These are phyloP conservation scores for Apamea anceps DNA, from an alignment of 2,888 invertebrate species.

Conservation along the genomic window DNA sequence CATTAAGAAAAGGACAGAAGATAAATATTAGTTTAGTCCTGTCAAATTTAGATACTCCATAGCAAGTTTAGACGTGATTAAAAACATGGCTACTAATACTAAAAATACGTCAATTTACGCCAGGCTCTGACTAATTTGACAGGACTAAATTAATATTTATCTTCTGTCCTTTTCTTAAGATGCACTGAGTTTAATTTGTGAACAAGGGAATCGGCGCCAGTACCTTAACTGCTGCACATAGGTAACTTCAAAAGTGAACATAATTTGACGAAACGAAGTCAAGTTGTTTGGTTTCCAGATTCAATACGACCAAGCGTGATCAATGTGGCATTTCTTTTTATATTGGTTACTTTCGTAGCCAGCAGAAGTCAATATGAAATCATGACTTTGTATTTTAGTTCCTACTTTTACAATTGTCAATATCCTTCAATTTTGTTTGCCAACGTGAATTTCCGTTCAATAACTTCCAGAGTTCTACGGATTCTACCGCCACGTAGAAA, in stretches of 20 bases:
- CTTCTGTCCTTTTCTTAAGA: no score
- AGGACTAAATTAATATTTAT: no score
- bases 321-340: neutral
- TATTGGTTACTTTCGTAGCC: neutral
- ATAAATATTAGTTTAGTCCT: no score
- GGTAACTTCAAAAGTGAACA: neutral
- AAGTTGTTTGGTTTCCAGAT: conserved; percentile 29
- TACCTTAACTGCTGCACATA: no score
- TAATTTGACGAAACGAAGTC: conserved; percentile 17
- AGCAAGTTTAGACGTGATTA: no score
- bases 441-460: conserved; percentile 5
- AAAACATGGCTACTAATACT: no score
- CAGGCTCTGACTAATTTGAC: no score
- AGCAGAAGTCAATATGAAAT: conserved; percentile 5
- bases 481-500: neutral
- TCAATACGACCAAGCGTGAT: conserved; percentile 22
- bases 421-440: neutral
- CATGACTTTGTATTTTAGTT: neutral
- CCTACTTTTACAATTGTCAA: neutral
- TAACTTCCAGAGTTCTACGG: neutral
- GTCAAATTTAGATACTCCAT: no score
- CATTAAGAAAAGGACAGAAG: no score
- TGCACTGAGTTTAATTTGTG: no score
- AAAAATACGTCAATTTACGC: no score
- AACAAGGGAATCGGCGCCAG: no score